Conservation (phyloP, 2,113 vertebrate genomes). For the Edolisoma coerulescens region DNA sequence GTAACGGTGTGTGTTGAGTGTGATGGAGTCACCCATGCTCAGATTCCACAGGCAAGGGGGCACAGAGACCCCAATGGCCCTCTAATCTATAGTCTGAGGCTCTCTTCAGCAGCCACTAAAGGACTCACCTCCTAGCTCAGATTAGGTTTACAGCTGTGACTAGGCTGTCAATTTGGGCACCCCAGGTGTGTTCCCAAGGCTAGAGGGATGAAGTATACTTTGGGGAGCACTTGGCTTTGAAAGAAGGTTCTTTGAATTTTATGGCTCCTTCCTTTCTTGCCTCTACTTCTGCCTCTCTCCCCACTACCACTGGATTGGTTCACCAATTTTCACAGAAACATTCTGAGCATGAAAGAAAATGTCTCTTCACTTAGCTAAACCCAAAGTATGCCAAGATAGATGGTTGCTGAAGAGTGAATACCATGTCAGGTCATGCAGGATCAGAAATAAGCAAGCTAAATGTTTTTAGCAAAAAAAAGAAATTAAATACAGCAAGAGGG, state of each 20-base stretch:
- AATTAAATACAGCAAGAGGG: not conserved
- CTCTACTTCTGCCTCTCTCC: not conserved
- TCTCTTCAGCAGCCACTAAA: not conserved
- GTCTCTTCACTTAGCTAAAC: not conserved
- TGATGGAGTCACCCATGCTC: not conserved
- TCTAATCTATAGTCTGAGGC: rapidly evolving
- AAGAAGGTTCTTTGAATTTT: not conserved
- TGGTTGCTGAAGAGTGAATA: not conserved
- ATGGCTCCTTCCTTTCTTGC: not conserved
- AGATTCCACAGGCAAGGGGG: not conserved
- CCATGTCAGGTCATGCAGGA: not conserved
- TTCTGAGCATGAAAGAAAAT: not conserved
- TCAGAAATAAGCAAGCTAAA: not conserved
- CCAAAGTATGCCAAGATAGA: not conserved
- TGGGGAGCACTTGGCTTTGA: not conserved
- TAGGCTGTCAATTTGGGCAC: not conserved
- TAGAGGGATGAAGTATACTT: not conserved
- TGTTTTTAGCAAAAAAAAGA: not conserved
- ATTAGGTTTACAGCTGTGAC: not conserved
- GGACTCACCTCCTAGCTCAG: not conserved
- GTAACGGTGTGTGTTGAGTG: rapidly evolving
- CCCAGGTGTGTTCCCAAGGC: not conserved
- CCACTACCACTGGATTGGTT: not conserved
- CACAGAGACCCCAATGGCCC: rapidly evolving
- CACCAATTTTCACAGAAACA: not conserved